phyloP scores from a whole-genome alignment of 2,797 vertebrate genomes.

The Schizopygopsis malacanthus region DNA sequence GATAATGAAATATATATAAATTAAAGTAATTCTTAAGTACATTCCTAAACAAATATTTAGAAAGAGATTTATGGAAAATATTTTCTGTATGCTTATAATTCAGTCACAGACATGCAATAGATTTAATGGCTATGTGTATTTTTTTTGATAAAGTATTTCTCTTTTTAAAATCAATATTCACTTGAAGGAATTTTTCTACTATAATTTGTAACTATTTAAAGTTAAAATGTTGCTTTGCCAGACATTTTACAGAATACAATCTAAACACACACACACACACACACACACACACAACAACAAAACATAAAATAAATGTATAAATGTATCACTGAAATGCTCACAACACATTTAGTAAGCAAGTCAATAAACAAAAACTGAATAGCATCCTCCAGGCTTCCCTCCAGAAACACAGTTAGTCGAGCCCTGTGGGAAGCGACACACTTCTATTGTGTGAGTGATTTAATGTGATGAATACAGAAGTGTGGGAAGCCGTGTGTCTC shows the following conservation, averaged over 20 bases:
- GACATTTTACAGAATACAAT: neutral
- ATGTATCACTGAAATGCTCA: neutral
- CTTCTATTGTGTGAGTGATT: slow-evolving; percentile 74
- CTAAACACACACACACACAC: neutral
- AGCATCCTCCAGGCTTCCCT: slow-evolving; percentile 7
- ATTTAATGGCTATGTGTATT: no score
- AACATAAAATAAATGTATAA: neutral
- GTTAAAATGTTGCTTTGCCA: neutral
- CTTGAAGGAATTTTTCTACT: no score
- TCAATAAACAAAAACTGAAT: neutral
- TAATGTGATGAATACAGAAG: slow-evolving; percentile 73
- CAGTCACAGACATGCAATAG: neutral
- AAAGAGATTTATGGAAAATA: neutral
- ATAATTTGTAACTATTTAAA: neutral
- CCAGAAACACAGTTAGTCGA: neutral
- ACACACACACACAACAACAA: no score
- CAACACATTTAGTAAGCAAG: neutral
- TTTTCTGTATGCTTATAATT: neutral
- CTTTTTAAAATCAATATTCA: no score
- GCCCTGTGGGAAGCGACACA: slow-evolving; percentile 74
- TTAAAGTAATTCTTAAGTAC: no score
- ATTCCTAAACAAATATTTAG: no score
- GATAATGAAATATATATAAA: neutral
- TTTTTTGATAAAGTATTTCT: no score
- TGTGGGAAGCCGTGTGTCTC: slow-evolving; percentile 80